phyloP scores from a whole-genome alignment of 2,113 vertebrate genomes.

The Eolophus roseicapilla region DNA sequence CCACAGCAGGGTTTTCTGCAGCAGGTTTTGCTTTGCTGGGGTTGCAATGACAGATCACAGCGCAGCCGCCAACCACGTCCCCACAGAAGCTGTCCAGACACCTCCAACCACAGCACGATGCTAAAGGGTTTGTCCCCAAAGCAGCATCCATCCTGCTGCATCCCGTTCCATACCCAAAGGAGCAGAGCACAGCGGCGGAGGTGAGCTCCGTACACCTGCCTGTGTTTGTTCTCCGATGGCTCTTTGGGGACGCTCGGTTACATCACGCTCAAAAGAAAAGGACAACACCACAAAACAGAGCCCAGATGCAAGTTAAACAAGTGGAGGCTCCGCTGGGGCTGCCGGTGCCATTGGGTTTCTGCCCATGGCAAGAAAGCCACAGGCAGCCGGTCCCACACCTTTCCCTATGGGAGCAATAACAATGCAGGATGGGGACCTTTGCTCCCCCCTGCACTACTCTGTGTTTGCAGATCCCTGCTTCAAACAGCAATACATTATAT shows the following conservation, averaged over 20 bases:
- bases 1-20: neutral
- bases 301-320: conserved; percentile 29
- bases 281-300: conserved; percentile 14
- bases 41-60: neutral
- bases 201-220: conserved; percentile 7
- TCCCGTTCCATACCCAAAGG: fast-evolving
- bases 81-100: neutral
- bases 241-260: neutral
- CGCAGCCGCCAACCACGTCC: neutral
- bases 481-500: neutral
- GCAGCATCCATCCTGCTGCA: neutral
- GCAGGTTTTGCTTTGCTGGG: neutral
- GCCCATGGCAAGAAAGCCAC: neutral
- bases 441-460: neutral
- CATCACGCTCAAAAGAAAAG: neutral
- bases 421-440: neutral
- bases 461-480: neutral
- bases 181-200: neutral
- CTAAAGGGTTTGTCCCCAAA: neutral
- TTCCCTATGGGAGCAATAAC: fast-evolving
- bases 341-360: neutral
- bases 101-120: fast-evolving
- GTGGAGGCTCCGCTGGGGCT: neutral
- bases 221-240: neutral
- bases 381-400: neutral